Evolutionary conservation across 2,888 invertebrate species (phyloP).

Genomic region (Carcina quercana): DNA sequence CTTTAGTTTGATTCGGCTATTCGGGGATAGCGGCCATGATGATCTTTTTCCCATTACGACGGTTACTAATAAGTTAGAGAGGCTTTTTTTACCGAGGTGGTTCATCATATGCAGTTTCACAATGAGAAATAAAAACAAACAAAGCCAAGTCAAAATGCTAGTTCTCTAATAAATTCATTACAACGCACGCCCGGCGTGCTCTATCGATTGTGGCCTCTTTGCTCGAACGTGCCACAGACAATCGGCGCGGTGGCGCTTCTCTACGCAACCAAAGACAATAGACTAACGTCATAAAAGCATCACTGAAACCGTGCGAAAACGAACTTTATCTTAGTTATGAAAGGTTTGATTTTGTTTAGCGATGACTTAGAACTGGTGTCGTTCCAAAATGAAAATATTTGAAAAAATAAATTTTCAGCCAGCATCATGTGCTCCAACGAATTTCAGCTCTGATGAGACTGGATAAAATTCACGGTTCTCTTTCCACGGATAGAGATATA

Average conservation of each 20-base stretch:
- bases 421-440: constrained; percentile 27
- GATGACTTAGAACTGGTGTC: constrained; percentile 20
- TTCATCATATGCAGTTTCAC: too few relatives aligned
- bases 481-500: constrained; percentile 26
- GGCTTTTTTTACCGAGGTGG: too few relatives aligned
- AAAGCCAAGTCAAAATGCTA: constrained; percentile 35
- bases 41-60: too few relatives aligned
- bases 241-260: constrained; percentile 70
- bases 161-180: constrained; percentile 70
- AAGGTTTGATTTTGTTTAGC: constrained; percentile 20
- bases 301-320: constrained; percentile 3
- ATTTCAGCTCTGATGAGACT: constrained; percentile 31
- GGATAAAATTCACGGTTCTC: constrained; percentile 6
- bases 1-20: too few relatives aligned
- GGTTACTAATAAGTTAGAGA: too few relatives aligned
- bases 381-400: constrained; percentile 26
- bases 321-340: constrained; percentile 12
- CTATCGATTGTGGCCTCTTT: constrained; percentile 72
- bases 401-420: constrained; percentile 52
- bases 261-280: constrained; percentile 45
- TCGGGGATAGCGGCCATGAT: too few relatives aligned
- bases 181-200: constrained; percentile 70
- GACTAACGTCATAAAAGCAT: constrained; percentile 24
- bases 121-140: constrained; percentile 8
- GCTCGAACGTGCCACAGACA: constrained; percentile 70